phyloP scores from a whole-genome alignment of 2,797 vertebrate genomes.

The Glyptemys insculpta region DNA sequence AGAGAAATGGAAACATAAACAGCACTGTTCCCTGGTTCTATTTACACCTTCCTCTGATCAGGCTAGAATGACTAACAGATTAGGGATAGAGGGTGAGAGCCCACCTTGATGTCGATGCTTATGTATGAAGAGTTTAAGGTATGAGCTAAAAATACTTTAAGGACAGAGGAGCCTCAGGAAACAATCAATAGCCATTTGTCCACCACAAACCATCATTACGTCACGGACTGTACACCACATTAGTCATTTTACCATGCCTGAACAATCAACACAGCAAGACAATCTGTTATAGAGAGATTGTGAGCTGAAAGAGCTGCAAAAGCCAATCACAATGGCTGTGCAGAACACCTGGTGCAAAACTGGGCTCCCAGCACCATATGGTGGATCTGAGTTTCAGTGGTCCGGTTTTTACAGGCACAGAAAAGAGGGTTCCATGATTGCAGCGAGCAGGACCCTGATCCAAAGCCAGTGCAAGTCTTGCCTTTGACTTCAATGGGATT shows the following conservation, averaged over 20 bases:
- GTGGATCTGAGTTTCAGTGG: neutral
- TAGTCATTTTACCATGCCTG: neutral
- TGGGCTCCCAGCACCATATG: neutral
- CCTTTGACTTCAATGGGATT: neutral
- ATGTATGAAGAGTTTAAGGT: neutral
- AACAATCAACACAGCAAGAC: neutral
- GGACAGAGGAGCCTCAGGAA: conserved; percentile 42
- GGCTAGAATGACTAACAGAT: neutral
- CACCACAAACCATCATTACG: neutral
- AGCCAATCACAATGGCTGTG: neutral
- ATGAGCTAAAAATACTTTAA: conserved; percentile 19
- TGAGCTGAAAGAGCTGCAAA: neutral
- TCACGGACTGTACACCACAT: neutral
- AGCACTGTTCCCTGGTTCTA: neutral
- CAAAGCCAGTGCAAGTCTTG: neutral
- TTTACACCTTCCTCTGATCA: neutral
- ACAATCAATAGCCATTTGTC: conserved; percentile 4
- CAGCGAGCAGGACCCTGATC: neutral
- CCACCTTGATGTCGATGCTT: neutral
- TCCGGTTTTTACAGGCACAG: neutral
- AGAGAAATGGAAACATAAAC: neutral
- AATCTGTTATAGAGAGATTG: neutral
- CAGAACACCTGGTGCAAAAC: neutral
- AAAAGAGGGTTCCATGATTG: neutral
- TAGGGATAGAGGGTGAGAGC: neutral